Percentiles rank a stretch among this genome's conserved stretches.
These are phyloP conservation scores for Lepidurus packardi DNA, from an alignment of 1,140 invertebrate species.

Conservation along the genomic window DNA sequence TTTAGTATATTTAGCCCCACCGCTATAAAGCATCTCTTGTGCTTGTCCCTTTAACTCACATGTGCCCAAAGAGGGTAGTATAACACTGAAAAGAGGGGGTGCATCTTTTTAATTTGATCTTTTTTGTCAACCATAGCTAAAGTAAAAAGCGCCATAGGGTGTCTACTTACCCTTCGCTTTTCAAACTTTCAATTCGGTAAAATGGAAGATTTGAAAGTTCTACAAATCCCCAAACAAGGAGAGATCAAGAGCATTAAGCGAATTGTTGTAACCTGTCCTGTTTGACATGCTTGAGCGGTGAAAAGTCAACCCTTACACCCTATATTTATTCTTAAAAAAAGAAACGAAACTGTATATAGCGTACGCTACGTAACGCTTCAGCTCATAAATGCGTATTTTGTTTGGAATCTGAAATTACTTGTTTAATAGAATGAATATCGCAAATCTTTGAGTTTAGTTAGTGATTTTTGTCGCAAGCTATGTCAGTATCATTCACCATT, in stretches of 20 bases:
- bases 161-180: constrained; percentile 21
- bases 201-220: constrained; percentile 8
- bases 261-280: constrained; percentile 16
- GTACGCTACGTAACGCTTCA: background rate
- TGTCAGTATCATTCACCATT: too few relatives aligned
- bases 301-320: background rate
- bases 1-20: constrained; percentile 19
- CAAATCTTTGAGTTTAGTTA: too few relatives aligned
- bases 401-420: too few relatives aligned
- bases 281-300: constrained; percentile 21
- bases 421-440: too few relatives aligned
- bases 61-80: constrained; percentile 9
- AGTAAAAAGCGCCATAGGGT: constrained; percentile 16
- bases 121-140: constrained; percentile 12
- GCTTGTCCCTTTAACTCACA: constrained; percentile 18
- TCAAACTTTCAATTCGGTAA: constrained; percentile 16
- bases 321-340: background rate
- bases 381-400: background rate
- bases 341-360: background rate
- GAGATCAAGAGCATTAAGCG: constrained; percentile 12
- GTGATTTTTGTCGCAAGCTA: too few relatives aligned
- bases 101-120: constrained; percentile 22
- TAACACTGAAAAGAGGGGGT: background rate
- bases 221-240: constrained; percentile 19
- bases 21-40: background rate